A percentile compares a stretch with the other conserved stretches of the same genome.
phyloP scores from a whole-genome alignment of 2,888 invertebrate species.

The Morinoia aosen region DNA sequence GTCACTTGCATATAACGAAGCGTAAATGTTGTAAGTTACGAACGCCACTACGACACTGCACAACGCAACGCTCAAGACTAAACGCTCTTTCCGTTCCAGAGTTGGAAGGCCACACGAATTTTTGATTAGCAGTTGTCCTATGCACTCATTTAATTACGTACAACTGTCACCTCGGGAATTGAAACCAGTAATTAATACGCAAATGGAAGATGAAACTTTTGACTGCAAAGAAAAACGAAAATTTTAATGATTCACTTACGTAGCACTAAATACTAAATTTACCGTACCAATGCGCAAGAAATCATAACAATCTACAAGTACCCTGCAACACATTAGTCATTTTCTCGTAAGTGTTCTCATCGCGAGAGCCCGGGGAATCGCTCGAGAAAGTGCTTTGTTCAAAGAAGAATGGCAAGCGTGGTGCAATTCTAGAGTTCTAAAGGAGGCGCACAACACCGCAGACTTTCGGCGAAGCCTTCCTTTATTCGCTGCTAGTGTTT shows the following conservation, averaged over 20 bases:
- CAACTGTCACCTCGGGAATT: background rate
- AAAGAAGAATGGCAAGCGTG: constrained; percentile 14
- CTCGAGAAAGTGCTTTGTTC: background rate
- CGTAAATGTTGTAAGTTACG: background rate
- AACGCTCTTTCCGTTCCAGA: background rate
- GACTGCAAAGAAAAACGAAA: background rate
- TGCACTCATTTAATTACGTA: background rate
- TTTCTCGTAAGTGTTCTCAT: background rate
- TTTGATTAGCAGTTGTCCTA: background rate
- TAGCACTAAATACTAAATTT: background rate
- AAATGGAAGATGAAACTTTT: constrained; percentile 52
- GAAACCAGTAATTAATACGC: constrained; percentile 16
- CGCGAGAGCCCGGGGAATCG: background rate
- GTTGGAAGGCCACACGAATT: background rate
- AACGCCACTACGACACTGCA: background rate
- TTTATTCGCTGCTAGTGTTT: constrained; percentile 12
- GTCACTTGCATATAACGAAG: background rate
- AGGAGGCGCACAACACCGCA: constrained; percentile 15
- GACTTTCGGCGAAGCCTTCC: background rate
- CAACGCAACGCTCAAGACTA: background rate
- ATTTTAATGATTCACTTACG: background rate
- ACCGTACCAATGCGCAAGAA: background rate
- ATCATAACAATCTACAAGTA: background rate
- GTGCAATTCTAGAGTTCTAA: background rate
- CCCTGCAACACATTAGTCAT: background rate